Base-by-base conservation (phyloP, 2,888 invertebrate species). In the Rhamnusium bicolor region DNA sequence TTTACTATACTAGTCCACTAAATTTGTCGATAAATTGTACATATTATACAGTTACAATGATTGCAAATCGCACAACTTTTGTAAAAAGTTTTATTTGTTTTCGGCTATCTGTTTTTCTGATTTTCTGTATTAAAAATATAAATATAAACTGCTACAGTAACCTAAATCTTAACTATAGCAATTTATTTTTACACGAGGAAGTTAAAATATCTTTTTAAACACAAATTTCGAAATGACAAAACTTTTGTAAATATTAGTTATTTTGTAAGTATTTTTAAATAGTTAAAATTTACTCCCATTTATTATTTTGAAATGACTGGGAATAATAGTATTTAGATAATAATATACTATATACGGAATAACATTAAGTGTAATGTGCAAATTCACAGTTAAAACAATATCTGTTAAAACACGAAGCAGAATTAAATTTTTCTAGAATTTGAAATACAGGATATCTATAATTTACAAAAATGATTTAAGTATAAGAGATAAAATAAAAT, bases 41-140 rank as follows among this genome's bases (percentile, higher is more conserved):
- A 87, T 82, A 85, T 82, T 83, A 84, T 87, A 87, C 86, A 86
- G 78, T 84, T 84, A 86, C 84, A 85, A 86, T 88, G 88, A 88
- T 88, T 88, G 88, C 87, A 87, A 84, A 84, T 88, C 87, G 87
- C 87, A 87, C 85, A 86, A 86, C 84, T 83, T 85, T 82, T 80
- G 80, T 79, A 74, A 75, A 73, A 72, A 61, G 72, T 79, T 79
- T 78, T 80, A 78, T 80, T 81, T 79, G 80, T 58, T n/a, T 32
- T 32, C 79, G 76, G 78, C 77, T 74, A 51, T 47, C 47, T 24
- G 21, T 14, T 40, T 58, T 24, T n/a, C n/a, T n/a, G n/a, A 54
- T 27, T 24, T 63, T 63, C 29, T 49, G 21, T 63, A 8, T 58
- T 51, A 21, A 63, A 21, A n/a, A 27, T 46, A 51, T 63, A 53